These are phyloP conservation scores for Chaetops frenatus DNA, from an alignment of 2,113 vertebrate species.

Conservation along the genomic window DNA sequence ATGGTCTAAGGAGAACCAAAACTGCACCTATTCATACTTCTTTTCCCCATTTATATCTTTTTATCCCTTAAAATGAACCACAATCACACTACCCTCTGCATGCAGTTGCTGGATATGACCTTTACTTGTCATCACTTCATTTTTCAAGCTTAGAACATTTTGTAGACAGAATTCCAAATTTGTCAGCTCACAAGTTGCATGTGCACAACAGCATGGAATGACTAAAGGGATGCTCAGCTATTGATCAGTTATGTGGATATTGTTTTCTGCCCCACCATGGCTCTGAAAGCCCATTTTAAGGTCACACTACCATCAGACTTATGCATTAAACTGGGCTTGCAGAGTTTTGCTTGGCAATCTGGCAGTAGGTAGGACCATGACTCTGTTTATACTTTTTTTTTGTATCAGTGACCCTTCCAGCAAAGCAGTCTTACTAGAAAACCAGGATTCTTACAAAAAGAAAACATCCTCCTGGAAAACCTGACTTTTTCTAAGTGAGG, in stretches of 20 bases:
- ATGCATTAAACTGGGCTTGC: background rate
- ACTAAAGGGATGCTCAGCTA: background rate
- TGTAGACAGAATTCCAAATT: background rate
- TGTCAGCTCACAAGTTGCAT: background rate
- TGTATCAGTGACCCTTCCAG: fast-evolving
- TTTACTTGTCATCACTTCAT: background rate
- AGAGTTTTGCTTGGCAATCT: background rate
- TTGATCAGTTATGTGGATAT: background rate
- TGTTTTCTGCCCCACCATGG: background rate
- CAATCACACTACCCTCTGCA: background rate
- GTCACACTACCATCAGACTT: background rate
- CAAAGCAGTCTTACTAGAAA: background rate
- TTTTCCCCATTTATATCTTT: fast-evolving
- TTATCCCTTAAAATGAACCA: background rate
- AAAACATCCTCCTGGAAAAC: background rate
- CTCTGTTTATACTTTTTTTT: background rate
- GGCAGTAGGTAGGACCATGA: background rate
- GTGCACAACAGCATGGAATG: background rate
- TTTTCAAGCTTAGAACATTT: background rate
- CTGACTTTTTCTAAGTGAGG: background rate
- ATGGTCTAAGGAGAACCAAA: background rate
- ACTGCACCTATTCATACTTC: background rate
- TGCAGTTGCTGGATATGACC: background rate
- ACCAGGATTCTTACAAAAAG: background rate
- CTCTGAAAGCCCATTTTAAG: background rate